Evolutionary conservation across 2,888 invertebrate genomes (phyloP).

Genomic region (Parelbella ahira): DNA sequence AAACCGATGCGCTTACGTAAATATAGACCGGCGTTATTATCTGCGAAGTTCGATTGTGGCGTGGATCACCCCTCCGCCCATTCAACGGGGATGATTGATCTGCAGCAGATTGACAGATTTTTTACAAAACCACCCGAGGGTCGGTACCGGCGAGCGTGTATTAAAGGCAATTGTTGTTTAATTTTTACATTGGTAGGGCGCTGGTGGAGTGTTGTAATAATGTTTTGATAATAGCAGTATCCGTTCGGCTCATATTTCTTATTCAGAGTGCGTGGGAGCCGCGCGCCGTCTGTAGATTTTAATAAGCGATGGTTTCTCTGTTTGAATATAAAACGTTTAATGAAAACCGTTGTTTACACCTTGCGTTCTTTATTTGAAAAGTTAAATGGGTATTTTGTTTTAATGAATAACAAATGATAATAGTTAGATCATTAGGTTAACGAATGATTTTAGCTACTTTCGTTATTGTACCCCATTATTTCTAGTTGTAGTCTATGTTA

Average conservation of each 20-base stretch:
- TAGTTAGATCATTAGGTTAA: no score
- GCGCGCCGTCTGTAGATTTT: constrained; percentile 36
- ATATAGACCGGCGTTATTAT: constrained; percentile 74
- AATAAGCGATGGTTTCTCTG: constrained; percentile 45
- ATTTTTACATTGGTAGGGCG: constrained; percentile 76
- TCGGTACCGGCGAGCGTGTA: constrained; percentile 69
- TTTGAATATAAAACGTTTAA: constrained; percentile 57
- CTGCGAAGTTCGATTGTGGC: constrained; percentile 70
- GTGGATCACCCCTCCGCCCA: constrained; percentile 63
- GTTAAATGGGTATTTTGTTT: constrained; percentile 9
- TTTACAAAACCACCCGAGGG: constrained; percentile 70
- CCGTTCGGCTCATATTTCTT: constrained; percentile 79
- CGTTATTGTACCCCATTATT: no score
- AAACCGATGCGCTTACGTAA: constrained; percentile 76
- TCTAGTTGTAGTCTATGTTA: no score
- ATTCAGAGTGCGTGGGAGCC: constrained; percentile 77
- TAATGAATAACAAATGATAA: neutral
- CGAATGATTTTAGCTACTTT: no score
- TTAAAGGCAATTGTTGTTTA: constrained; percentile 81
- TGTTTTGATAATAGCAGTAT: constrained; percentile 80
- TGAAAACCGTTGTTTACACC: constrained; percentile 56
- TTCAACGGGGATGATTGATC: constrained; percentile 78
- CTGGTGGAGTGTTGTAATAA: constrained; percentile 79
- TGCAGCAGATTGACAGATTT: constrained; percentile 79
- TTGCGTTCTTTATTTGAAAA: constrained; percentile 41